phyloP scores from a whole-genome alignment of 2,113 vertebrate species.

The Centrocercus urophasianus region DNA sequence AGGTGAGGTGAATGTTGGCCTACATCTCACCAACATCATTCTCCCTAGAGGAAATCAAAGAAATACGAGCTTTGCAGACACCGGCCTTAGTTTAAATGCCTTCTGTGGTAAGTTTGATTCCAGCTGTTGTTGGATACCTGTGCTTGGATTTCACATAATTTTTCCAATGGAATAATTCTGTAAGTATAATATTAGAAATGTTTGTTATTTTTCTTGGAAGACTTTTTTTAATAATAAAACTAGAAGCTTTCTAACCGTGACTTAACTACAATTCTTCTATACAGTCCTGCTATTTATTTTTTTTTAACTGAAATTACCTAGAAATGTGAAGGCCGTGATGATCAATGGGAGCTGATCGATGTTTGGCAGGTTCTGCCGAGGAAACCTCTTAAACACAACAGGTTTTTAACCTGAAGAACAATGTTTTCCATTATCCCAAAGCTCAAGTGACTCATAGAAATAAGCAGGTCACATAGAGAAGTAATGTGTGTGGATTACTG shows the following conservation, averaged over 20 bases:
- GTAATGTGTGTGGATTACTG: neutral
- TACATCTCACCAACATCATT: slow-evolving; percentile 12
- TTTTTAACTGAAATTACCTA: slow-evolving; percentile 18
- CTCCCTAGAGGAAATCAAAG: slow-evolving; percentile 54
- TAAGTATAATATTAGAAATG: slow-evolving; percentile 68
- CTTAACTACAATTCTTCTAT: slow-evolving; percentile 9
- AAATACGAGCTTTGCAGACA: slow-evolving; percentile 56
- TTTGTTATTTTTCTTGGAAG: slow-evolving; percentile 75
- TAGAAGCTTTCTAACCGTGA: slow-evolving; percentile 40
- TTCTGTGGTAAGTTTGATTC: slow-evolving; percentile 38
- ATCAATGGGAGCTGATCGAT: neutral
- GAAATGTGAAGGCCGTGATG: neutral
- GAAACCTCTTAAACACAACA: neutral
- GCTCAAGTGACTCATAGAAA: neutral
- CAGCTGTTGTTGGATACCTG: slow-evolving; percentile 75
- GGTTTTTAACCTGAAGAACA: slow-evolving; percentile 13
- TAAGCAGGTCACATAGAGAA: neutral
- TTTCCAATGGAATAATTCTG: slow-evolving; percentile 73
- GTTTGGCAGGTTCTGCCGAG: slow-evolving; percentile 3
- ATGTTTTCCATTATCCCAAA: neutral
- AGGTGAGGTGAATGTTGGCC: neutral
- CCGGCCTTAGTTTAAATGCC: slow-evolving; percentile 30
- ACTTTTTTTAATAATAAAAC: slow-evolving; percentile 32
- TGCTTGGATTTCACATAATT: slow-evolving; percentile 47
- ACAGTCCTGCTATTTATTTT: neutral